phyloP scores from a whole-genome alignment of 1,140 invertebrate genomes.

The Drosophila gunungcola region DNA sequence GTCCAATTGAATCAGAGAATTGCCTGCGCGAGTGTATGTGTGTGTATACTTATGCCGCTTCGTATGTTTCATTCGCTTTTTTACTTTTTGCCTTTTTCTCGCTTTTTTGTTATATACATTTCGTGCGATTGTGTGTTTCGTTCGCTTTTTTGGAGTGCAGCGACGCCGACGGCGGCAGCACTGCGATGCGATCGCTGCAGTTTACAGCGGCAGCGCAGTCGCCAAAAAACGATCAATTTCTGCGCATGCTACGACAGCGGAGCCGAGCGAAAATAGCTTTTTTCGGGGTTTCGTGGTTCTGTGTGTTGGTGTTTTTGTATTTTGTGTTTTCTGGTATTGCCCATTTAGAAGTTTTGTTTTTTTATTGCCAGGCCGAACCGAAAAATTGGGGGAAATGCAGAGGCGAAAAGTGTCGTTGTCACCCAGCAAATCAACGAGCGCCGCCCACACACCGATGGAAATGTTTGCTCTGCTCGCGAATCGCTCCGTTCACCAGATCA shows the following conservation, averaged over 20 bases:
- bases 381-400: slow-evolving; percentile 22
- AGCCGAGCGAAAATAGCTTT: slow-evolving; percentile 13
- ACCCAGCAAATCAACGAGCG: slow-evolving; percentile 16
- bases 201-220: slow-evolving; percentile 28
- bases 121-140: slow-evolving; percentile 17
- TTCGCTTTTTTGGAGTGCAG: slow-evolving; percentile 26
- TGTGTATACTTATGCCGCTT: slow-evolving; percentile 40
- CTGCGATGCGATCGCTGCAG: slow-evolving; percentile 31
- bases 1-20: slow-evolving; percentile 81
- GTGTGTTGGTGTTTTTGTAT: background rate
- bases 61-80: slow-evolving; percentile 38
- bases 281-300: slow-evolving; percentile 13
- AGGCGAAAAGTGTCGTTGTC: slow-evolving; percentile 23
- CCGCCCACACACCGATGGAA: slow-evolving; percentile 23
- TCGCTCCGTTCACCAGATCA: slow-evolving; percentile 9
- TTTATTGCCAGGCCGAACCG: slow-evolving; percentile 32
- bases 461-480: slow-evolving; percentile 26
- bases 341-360: slow-evolving; percentile 49
- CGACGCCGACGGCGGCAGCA: slow-evolving; percentile 11
- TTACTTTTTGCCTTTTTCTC: slow-evolving; percentile 36
- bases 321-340: slow-evolving; percentile 15
- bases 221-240: slow-evolving; percentile 27
- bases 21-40: slow-evolving; percentile 32
- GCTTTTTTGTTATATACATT: slow-evolving; percentile 54
- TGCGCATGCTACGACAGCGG: slow-evolving; percentile 10